A percentile compares a stretch with the other conserved stretches of the same genome.
Conservation (phyloP, 2,888 invertebrate genomes). For the Itoplectis maculator region DNA sequence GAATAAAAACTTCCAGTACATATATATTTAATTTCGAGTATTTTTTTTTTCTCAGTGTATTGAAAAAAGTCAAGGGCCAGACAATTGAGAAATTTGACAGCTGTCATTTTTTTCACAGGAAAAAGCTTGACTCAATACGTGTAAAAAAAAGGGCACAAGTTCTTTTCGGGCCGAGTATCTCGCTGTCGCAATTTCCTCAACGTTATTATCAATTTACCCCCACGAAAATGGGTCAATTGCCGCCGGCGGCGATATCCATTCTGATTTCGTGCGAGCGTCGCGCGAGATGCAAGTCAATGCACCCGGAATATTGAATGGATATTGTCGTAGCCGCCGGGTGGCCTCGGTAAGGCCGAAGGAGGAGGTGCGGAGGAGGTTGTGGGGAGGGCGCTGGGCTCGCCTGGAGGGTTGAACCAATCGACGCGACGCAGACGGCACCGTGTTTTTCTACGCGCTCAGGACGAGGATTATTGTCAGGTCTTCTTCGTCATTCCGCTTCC, state of each 20-base stretch:
- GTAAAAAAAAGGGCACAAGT: not conserved
- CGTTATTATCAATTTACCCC: not conserved
- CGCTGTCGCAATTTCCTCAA: not conserved
- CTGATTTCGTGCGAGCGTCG: not conserved
- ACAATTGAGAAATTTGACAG: no score
- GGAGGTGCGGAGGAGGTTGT: slow-evolving; percentile 23
- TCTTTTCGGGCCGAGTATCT: not conserved
- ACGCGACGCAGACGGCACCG: slow-evolving; percentile 20
- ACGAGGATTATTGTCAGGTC: slow-evolving; percentile 38
- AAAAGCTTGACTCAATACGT: no score
- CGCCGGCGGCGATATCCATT: not conserved
- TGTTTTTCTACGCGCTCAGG: slow-evolving; percentile 1
- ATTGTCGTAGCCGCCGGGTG: slow-evolving; percentile 25
- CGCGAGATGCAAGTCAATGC: slow-evolving; percentile 25
- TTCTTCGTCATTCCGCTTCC: slow-evolving; percentile 7
- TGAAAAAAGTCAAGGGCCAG: no score
- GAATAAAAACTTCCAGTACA: no score
- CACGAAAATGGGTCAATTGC: not conserved
- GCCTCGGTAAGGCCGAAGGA: slow-evolving; percentile 53
- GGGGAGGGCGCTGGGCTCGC: no score
- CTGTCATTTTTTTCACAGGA: no score
- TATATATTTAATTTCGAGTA: no score
- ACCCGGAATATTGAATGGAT: slow-evolving; percentile 72
- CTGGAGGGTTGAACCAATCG: slow-evolving; percentile 40
- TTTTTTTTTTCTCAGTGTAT: no score